A percentile compares a stretch with the other conserved stretches of the same genome.
Conservation (phyloP, 2,888 invertebrate species). For the Megaustenia siamemsis region DNA sequence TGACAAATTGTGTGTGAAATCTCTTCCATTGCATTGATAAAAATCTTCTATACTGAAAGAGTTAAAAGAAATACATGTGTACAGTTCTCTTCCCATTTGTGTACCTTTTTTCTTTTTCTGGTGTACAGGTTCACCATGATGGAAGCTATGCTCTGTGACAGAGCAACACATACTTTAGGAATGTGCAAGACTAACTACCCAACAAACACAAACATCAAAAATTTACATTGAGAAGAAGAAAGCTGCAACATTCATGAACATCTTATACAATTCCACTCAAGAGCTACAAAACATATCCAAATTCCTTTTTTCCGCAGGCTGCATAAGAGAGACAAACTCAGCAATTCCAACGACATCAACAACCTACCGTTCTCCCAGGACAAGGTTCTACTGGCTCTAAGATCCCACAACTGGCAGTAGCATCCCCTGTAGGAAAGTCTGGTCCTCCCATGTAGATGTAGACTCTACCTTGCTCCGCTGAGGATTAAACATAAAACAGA, state of each 20-base stretch:
- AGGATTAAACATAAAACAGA: neutral
- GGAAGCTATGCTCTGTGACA: no score
- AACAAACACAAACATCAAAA: neutral
- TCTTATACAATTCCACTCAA: neutral
- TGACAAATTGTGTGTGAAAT: no score
- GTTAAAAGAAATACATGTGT: no score
- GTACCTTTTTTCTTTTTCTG: no score
- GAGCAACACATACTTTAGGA: no score
- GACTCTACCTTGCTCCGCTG: conserved; percentile 66
- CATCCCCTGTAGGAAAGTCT: conserved; percentile 61
- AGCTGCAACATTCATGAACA: neutral
- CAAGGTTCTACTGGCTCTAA: conserved; percentile 62
- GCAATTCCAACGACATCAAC: neutral
- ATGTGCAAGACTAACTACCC: no score
- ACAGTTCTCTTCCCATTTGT: no score
- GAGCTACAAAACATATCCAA: neutral
- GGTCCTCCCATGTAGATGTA: conserved; percentile 65
- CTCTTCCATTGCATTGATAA: no score
- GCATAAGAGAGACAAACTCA: neutral
- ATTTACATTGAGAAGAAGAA: neutral
- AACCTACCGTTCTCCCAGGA: conserved; percentile 63
- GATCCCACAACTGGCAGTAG: conserved; percentile 58
- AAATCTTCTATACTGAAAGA: no score
- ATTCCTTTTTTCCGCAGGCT: neutral
- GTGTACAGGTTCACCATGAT: no score